Evolutionary conservation across 1,140 invertebrate genomes (phyloP).

Genomic region (Penaeus chinensis): DNA sequence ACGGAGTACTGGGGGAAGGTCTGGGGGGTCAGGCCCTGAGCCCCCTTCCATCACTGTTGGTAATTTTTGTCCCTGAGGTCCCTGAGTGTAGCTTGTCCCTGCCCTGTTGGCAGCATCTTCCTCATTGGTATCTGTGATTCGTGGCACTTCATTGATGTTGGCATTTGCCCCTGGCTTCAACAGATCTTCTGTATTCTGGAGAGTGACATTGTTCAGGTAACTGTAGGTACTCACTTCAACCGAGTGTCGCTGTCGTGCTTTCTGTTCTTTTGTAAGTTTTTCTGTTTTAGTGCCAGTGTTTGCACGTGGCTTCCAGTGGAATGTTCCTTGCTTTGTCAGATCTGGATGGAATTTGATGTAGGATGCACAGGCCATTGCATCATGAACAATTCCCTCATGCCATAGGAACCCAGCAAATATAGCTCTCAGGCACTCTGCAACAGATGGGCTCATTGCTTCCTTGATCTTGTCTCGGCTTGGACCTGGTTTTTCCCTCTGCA

Average conservation of each 20-base stretch:
- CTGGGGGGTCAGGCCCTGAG: constrained; percentile 69
- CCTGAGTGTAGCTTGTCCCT: constrained; percentile 41
- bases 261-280: constrained; percentile 65
- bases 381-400: constrained; percentile 97
- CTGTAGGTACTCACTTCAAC: constrained; percentile 77
- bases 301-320: constrained; percentile 64
- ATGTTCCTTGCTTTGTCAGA: constrained; percentile 58
- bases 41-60: constrained; percentile 58
- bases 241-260: constrained; percentile 81
- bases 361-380: constrained; percentile 96
- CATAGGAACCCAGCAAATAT: constrained; percentile 96
- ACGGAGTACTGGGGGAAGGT: constrained; percentile 86
- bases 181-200: constrained; percentile 63
- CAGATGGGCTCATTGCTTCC: constrained; percentile 89
- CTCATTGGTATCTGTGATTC: constrained; percentile 44
- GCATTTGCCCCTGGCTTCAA: constrained; percentile 54
- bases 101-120: constrained; percentile 42
- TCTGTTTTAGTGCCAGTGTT: constrained; percentile 63
- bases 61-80: constrained; percentile 52
- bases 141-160: constrained; percentile 60
- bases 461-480: constrained; percentile 73
- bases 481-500: constrained; percentile 54
- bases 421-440: constrained; percentile 90
- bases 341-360: constrained; percentile 95
- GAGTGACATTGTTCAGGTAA: constrained; percentile 61